phyloP scores from a whole-genome alignment of 2,113 vertebrate species.

The Xerus inauris region DNA sequence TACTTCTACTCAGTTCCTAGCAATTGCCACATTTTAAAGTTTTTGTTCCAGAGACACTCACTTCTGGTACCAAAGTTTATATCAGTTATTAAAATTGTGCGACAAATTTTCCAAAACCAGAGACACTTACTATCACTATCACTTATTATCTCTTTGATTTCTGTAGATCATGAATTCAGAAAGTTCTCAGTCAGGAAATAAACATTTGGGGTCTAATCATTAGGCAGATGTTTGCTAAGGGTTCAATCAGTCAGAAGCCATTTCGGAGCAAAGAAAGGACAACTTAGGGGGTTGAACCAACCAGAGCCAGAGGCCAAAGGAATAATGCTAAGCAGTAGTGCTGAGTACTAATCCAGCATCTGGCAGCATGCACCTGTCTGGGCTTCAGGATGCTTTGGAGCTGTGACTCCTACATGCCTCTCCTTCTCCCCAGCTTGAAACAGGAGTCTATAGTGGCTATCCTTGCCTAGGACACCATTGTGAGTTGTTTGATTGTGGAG shows the following conservation, averaged over 20 bases:
- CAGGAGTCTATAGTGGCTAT: neutral
- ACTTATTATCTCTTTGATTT: neutral
- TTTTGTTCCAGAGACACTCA: neutral
- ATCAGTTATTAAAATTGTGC: neutral
- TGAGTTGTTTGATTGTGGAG: neutral
- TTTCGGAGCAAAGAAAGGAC: neutral
- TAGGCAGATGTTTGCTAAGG: neutral
- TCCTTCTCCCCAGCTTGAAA: neutral
- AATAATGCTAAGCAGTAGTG: neutral
- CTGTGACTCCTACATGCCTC: neutral
- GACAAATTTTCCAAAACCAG: neutral
- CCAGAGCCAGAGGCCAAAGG: neutral
- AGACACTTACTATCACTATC: neutral
- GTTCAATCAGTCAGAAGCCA: neutral
- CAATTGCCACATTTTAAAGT: neutral
- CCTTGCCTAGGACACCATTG: neutral
- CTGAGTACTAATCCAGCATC: neutral
- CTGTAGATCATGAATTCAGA: slow-evolving; percentile 3
- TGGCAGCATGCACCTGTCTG: neutral
- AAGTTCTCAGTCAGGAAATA: neutral
- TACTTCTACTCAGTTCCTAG: neutral
- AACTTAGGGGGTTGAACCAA: neutral
- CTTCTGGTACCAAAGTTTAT: slow-evolving; percentile 2
- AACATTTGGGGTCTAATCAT: neutral
- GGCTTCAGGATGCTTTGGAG: neutral